Evolutionary conservation across 2,113 vertebrate genomes (phyloP), one percentile per base, ranked within the genome.

Genomic region (Cyprinus carpio): DNA sequence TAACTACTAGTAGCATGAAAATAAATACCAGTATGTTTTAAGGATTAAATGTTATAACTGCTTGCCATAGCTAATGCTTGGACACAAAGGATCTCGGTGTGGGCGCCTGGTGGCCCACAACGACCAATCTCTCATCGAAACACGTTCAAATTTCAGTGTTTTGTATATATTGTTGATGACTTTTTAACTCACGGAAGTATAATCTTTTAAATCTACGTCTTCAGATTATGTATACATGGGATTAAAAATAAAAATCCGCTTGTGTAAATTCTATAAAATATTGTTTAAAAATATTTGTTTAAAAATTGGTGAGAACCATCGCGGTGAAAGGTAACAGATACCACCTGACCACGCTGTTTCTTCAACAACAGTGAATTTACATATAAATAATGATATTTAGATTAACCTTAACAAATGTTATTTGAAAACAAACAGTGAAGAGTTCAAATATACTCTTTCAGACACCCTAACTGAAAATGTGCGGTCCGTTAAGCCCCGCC

Each of bases 51-150:
- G 65, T 34, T 1, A 69, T 4, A 0, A 0, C 16, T 7, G 65
- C 65, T 69, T 69, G 65, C 65, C 65, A 69, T 69, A 69, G 3
- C 5, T 6, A 5, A 27, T 64, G 25, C 2, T 23, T 2, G 23
- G 54, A 23, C 54, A 23, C 54, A 56, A 56, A 23, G 18, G 54
- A 56, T 8, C 54, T 20, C 6, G 51, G 15, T 65, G 65, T 69
- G 65, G 72, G n/a, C 72, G 43, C 72, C n/a, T 49, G 12, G 40
- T 74, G 71, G n/a, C n/a, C n/a, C n/a, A n/a, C n/a, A n/a, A n/a
- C n/a, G n/a, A n/a, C n/a, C n/a, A n/a, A n/a, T n/a, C n/a, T n/a
- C n/a, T n/a, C n/a, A n/a, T n/a, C n/a, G n/a, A n/a, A n/a, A n/a
- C n/a, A n/a, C n/a, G n/a, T n/a, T n/a, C n/a, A n/a, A n/a, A n/a